Percentiles rank a stretch among this genome's conserved stretches.
phyloP scores from a whole-genome alignment of 1,140 invertebrate species.

The Ostrea denselamellosa region DNA sequence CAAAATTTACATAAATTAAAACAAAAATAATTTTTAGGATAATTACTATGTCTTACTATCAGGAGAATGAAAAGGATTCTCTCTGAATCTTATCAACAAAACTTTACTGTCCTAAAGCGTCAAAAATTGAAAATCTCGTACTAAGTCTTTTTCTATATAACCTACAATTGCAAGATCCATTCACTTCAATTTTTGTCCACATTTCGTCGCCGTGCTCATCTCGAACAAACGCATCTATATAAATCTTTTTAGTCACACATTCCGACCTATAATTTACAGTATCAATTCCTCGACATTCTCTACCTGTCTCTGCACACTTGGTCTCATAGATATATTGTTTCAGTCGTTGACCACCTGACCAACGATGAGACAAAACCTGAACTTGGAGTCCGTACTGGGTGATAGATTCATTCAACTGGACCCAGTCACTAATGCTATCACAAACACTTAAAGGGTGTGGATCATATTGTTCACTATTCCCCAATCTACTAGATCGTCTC shows the following conservation, averaged over 20 bases:
- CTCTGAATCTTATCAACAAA: neutral
- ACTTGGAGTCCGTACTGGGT: slow-evolving; percentile 47
- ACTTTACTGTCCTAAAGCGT: neutral
- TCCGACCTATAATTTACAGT: slow-evolving; percentile 48
- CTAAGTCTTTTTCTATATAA: slow-evolving; percentile 47
- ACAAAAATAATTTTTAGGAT: neutral
- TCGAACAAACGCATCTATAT: slow-evolving; percentile 48
- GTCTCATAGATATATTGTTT: slow-evolving; percentile 54
- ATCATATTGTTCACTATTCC: neutral
- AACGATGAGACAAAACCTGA: slow-evolving; percentile 45
- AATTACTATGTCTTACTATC: neutral
- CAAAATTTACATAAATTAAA: neutral
- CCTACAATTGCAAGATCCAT: slow-evolving; percentile 54
- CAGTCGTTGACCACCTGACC: slow-evolving; percentile 25
- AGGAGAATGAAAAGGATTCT: neutral
- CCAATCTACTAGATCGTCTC: neutral
- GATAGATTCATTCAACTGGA: slow-evolving; percentile 43
- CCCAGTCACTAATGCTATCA: slow-evolving; percentile 52
- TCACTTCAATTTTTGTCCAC: slow-evolving; percentile 51
- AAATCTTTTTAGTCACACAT: slow-evolving; percentile 54
- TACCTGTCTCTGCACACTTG: slow-evolving; percentile 38
- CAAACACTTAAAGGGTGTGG: slow-evolving; percentile 44
- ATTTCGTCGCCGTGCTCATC: slow-evolving; percentile 47
- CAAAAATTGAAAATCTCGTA: slow-evolving; percentile 43
- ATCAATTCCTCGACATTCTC: slow-evolving; percentile 47